Base-by-base conservation (phyloP, 2,113 vertebrate genomes). In the Poeciliopsis turrubarensis region DNA sequence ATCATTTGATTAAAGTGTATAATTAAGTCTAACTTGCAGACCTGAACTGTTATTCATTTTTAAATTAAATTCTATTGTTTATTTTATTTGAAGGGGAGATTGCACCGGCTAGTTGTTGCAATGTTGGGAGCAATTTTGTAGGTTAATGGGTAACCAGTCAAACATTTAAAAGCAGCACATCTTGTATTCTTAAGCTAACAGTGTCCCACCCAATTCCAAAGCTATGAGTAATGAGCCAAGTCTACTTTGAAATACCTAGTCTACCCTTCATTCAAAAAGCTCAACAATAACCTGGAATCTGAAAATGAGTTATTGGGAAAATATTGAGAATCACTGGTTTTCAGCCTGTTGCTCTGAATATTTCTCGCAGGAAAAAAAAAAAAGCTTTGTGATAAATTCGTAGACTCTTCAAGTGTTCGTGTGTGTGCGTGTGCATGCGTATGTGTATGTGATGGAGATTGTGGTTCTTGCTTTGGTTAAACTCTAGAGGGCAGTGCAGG, bases 181-280 rank as follows among this genome's bases (percentile, higher is more conserved):
- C 47, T 65, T 75, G 79, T 68, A 78, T 81, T 81, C 79, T 68
- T 86, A 44, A 66, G 64, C 78, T 70, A 73, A 68, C 78, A 72
- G 66, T n/a, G n/a, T 81, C 73, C 60, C 87, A 89, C 89, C 89
- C 82, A 79, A 80, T 91, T 91, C 86, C 73, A 80, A 17, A 74
- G 70, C 64, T 54, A 11, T 89, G 86, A 89, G 78, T 88, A 82
- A 89, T 73, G 19, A 81, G 57, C 65, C 62, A 32, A 19, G 32
- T 72, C 44, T 64, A 60, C 29, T 15, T 39, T 63, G 8, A 47
- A 31, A 65, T 62, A 80, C 70, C 41, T 3, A 54, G 66, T 14
- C 17, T 0, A 15, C 74, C 47, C 17, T 41, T 74, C 37, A 60
- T 34, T 11, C 9, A 22, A 31, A 27, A 10, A 32, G 47, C 14